Evolutionary conservation across 2,888 invertebrate species (phyloP).

Genomic region (Amaurobius ferox): DNA sequence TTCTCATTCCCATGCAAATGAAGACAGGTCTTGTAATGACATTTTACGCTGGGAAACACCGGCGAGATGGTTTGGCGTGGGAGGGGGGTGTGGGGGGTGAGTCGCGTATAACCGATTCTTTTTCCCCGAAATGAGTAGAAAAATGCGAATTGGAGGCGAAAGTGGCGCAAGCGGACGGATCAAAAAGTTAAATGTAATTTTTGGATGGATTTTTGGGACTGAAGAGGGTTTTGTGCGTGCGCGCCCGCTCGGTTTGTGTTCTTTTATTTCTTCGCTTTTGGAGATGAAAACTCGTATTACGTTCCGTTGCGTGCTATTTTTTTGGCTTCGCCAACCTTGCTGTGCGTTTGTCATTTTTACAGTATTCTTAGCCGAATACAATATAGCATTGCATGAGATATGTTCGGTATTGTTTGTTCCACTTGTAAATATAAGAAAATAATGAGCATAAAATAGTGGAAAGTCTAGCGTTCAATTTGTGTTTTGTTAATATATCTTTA

Average conservation of each 20-base stretch:
- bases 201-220: background rate
- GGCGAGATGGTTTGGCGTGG: conserved; percentile 19
- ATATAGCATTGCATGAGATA: too few species aligned
- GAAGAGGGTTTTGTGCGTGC: background rate
- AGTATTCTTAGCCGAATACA: too few species aligned
- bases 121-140: conserved; percentile 60
- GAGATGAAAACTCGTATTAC: too few species aligned
- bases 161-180: conserved; percentile 22
- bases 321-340: too few species aligned
- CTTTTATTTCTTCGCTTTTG: too few species aligned
- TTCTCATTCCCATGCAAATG: conserved; percentile 75
- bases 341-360: too few species aligned
- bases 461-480: too few species aligned
- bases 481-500: too few species aligned
- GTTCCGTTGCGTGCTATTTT: too few species aligned
- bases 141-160: conserved; percentile 29
- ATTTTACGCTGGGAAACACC: conserved; percentile 67
- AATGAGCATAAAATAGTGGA: too few species aligned
- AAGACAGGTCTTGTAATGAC: conserved; percentile 74
- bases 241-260: background rate
- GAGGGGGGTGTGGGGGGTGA: conserved; percentile 21
- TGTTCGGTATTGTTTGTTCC: too few species aligned
- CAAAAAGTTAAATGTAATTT: conserved; percentile 16
- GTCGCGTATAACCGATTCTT: conserved; percentile 62
- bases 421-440: too few species aligned